Evolutionary conservation across 2,113 vertebrate species (phyloP).

Genomic region (Leptobrachium ailaonicum): DNA sequence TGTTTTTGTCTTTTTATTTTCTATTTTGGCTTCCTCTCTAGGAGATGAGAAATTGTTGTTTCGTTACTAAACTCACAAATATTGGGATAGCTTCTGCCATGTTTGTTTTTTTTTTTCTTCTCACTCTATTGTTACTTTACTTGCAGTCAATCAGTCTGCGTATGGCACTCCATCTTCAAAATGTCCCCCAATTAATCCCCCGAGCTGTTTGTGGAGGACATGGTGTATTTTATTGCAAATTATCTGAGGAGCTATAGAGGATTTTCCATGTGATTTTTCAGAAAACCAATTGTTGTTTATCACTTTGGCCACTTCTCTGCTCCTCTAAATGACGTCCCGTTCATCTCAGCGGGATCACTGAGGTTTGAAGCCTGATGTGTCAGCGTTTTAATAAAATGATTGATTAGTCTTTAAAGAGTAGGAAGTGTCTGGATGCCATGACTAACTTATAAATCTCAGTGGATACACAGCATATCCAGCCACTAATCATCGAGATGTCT

Average conservation of each 20-base stretch:
- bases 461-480: slow-evolving; percentile 16
- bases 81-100: too few species aligned
- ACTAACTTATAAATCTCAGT: slow-evolving; percentile 38
- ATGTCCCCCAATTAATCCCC: too few species aligned
- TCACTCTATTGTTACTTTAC: too few species aligned
- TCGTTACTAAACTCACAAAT: too few species aligned
- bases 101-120: too few species aligned
- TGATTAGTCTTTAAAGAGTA: slow-evolving; percentile 37
- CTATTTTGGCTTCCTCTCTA: too few species aligned
- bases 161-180: too few species aligned
- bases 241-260: not conserved
- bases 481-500: slow-evolving; percentile 32
- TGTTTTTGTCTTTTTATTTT: too few species aligned
- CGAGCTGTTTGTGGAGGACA: not conserved
- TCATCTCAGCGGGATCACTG: slow-evolving; percentile 15
- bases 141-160: too few species aligned
- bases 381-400: slow-evolving; percentile 45
- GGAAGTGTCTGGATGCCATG: slow-evolving; percentile 37
- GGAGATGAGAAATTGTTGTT: too few species aligned
- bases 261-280: slow-evolving; percentile 14
- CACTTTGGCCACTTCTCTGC: not conserved
- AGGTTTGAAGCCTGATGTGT: slow-evolving; percentile 14
- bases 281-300: slow-evolving; percentile 14
- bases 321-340: slow-evolving; percentile 13
- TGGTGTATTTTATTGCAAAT: not conserved